Evolutionary conservation across 2,797 vertebrate genomes (phyloP), one percentile per base, ranked within the genome.

Genomic region (Enteromius unitaeniatus): DNA sequence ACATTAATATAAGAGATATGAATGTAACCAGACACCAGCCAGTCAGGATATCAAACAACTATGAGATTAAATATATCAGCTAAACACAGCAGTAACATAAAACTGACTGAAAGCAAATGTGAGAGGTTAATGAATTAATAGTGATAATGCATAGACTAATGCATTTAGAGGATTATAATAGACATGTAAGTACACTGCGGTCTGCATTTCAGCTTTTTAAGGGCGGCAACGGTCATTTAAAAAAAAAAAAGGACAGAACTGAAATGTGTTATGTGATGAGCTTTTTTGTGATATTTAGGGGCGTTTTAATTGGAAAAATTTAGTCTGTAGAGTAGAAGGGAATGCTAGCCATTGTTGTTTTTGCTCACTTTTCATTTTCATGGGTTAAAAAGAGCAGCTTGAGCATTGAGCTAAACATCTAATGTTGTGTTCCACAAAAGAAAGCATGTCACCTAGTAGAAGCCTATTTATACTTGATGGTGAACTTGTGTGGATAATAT

Each of bases 71-170:
- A 55, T 31, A 37, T 40, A 53, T 55, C 17, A 64, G 15, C 51
- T 84, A 62, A 84, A 78, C 26, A 49, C 19, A 37, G 21, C 19
- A 37, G 6, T 68, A 68, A 58, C 72, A 49, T 49, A 28, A 67
- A 68, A 83, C 14, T 2, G 47, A 83, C 62, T 28, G 62, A 77
- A 83, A 67, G 10, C n/a, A n/a, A 58, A 77, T 82, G n/a, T 45
- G 55, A 4, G 37, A 28, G 31, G 8, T 60, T 77, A 42, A 77
- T 60, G 14, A 64, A 47, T 47, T 47, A 78, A 47, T 3, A 78
- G 42, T 28, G 60, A 7, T 19, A 77, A 58, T 77, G 74, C n/a
- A 53, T 31, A 77, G 53, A 60, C 31, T 19, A 40, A 26, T 26
- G 34, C 58, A 47, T 45, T 78, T 31, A 62, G 6, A 68, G 4